Conservation (phyloP, 1,140 invertebrate genomes). For the Tribolium castaneum region DNA sequence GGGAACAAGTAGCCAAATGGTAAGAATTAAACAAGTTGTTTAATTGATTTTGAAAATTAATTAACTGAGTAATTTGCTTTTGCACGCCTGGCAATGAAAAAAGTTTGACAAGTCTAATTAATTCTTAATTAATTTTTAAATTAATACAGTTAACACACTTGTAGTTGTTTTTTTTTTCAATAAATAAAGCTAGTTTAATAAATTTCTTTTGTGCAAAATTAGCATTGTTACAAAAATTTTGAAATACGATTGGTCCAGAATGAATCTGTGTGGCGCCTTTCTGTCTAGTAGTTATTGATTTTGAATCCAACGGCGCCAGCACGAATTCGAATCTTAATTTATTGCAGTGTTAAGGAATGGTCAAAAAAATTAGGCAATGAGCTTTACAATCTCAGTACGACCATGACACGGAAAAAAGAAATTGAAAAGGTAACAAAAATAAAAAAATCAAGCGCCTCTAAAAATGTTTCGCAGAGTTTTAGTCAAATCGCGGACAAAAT, state of each 20-base stretch:
- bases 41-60: background rate
- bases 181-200: background rate
- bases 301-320: conserved; percentile 28
- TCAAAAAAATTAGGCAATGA: conserved; percentile 50
- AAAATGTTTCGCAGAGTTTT: conserved; percentile 52
- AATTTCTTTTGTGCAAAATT: background rate
- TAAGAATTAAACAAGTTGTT: background rate
- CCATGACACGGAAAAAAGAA: conserved; percentile 51
- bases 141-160: background rate
- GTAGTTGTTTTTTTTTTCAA: background rate
- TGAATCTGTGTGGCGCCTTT: conserved; percentile 35
- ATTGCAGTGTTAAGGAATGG: conserved; percentile 55
- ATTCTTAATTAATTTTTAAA: background rate
- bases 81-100: background rate
- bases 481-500: conserved; percentile 45
- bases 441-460: background rate
- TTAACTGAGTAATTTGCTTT: background rate
- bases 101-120: background rate
- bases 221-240: background rate
- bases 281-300: conserved; percentile 38
- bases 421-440: conserved; percentile 46
- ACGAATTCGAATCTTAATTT: conserved; percentile 20
- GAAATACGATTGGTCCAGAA: conserved; percentile 8
- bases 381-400: conserved; percentile 48
- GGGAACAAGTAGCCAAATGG: background rate